These are phyloP conservation scores for Hypomecis atomaria DNA, from an alignment of 2,888 invertebrate genomes.

Conservation along the genomic window DNA sequence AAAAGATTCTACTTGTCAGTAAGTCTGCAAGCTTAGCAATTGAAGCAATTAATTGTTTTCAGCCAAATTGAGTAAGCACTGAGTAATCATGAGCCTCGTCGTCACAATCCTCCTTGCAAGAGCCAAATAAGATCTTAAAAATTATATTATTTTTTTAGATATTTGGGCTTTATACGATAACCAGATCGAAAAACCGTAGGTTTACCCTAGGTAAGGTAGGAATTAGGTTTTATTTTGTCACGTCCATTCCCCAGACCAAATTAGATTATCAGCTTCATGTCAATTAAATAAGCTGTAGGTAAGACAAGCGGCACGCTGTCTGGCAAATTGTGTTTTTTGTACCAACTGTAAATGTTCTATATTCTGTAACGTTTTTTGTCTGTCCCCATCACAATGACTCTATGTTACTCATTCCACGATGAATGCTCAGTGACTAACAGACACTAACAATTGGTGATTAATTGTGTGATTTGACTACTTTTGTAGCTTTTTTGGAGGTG, in stretches of 20 bases:
- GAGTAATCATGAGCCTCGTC: too few species aligned
- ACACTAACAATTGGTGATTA: conserved; percentile 52
- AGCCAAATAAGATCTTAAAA: too few species aligned
- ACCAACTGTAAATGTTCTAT: conserved; percentile 52
- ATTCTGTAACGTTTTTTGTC: conserved; percentile 59
- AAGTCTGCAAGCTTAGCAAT: too few species aligned
- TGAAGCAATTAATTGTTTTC: too few species aligned
- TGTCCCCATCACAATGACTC: conserved; percentile 45
- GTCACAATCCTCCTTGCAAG: too few species aligned
- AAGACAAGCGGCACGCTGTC: conserved; percentile 78
- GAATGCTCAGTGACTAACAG: conserved; percentile 38
- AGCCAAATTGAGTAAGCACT: too few species aligned
- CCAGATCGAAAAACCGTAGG: too few species aligned
- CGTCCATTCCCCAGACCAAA: neutral
- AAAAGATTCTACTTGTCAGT: too few species aligned
- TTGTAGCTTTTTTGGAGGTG: conserved; percentile 39
- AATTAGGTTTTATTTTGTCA: conserved; percentile 35
- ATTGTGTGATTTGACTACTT: conserved; percentile 46
- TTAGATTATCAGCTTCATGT: conserved; percentile 54
- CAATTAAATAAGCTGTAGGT: conserved; percentile 58
- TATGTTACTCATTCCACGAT: conserved; percentile 21
- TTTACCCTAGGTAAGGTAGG: too few species aligned
- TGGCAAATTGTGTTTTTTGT: conserved; percentile 59
- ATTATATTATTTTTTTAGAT: too few species aligned
- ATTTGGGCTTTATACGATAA: too few species aligned